Base-by-base conservation (phyloP, 2,113 vertebrate species). In the Siniperca chuatsi region DNA sequence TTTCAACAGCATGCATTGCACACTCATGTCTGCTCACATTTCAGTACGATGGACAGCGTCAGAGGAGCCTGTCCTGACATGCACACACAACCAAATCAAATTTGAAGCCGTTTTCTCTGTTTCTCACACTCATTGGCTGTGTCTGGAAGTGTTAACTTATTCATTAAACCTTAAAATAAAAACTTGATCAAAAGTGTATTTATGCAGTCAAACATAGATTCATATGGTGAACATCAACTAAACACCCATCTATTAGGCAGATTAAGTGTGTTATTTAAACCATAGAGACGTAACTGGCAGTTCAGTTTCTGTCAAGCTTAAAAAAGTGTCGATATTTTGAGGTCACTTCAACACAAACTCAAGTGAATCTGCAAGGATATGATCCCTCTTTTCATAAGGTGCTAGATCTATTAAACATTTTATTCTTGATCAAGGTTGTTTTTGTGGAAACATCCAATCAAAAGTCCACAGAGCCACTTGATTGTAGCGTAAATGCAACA, bases 41-140 rank as follows among this genome's bases (percentile, higher is more conserved):
- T 93, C 87, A 93, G 90, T 64, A 88, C 90, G 87, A 85, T 0
- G 84, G 90, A 92, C 83, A 85, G 89, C 35, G 12, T 3, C 65
- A 67, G 60, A 60, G 18, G 18, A 33, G 23, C 33, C 54, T 57
- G 37, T 0, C 60, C 48, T 8, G 50, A 78, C 10, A 20, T 29
- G 29, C 6, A 35, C 65, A 55, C 58, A 18, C 54, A 11, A 23
- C 10, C 20, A 3, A 20, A 21, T 15, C 21, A 29, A 8, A 29
- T 21, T 21, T 25, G 13, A 42, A 18, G 50, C n/a, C 8, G 20
- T 5, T 1, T 35, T 29, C 35, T 55, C 25, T 5, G 35, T 29
- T 67, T 29, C 29, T 81, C 35, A 44, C 25, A 7, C 57, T 20
- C 11, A 54, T 54, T 44, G 33, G 44, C 33, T 46, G 23, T 4